Percentiles rank a stretch among this genome's conserved stretches.
Evolutionary conservation across 2,888 invertebrate species (phyloP).

Genomic region (Tenthredo distinguenda): DNA sequence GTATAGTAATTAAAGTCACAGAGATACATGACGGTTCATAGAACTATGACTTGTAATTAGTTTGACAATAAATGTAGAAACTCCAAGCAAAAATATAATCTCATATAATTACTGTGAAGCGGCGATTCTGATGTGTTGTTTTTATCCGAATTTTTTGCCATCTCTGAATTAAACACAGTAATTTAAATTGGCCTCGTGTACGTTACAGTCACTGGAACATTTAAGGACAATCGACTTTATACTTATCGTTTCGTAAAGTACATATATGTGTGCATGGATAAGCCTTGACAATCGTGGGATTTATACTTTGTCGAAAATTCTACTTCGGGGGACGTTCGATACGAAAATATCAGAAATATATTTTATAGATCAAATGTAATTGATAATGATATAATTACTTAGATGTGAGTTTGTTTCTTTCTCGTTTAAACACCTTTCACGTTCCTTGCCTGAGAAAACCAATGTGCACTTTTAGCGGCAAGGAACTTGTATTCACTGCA

Average conservation of each 20-base stretch:
- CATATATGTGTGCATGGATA: background rate
- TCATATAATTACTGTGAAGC: background rate
- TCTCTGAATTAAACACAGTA: slow-evolving; percentile 16
- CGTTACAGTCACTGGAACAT: slow-evolving; percentile 12
- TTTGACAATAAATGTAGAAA: too few relatives aligned
- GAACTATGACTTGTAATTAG: too few relatives aligned
- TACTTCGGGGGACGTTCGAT: background rate
- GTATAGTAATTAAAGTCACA: too few relatives aligned
- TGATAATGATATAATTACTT: background rate
- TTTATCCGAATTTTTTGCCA: slow-evolving; percentile 7
- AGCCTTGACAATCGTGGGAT: background rate
- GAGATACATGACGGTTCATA: too few relatives aligned
- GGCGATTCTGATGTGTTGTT: background rate
- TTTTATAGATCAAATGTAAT: background rate
- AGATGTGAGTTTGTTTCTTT: background rate
- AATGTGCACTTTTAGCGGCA: slow-evolving; percentile 24
- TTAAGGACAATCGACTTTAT: slow-evolving; percentile 11
- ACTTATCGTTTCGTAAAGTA: background rate
- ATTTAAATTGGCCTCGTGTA: slow-evolving; percentile 17
- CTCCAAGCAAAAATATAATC: background rate
- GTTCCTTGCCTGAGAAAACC: background rate
- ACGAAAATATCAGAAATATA: background rate
- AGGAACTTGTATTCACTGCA: slow-evolving; percentile 11
- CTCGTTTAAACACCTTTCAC: background rate
- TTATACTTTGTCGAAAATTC: background rate